A percentile compares a stretch with the other conserved stretches of the same genome.
phyloP scores from a whole-genome alignment of 2,113 vertebrate species.

The Gnathonemus longibarbis region DNA sequence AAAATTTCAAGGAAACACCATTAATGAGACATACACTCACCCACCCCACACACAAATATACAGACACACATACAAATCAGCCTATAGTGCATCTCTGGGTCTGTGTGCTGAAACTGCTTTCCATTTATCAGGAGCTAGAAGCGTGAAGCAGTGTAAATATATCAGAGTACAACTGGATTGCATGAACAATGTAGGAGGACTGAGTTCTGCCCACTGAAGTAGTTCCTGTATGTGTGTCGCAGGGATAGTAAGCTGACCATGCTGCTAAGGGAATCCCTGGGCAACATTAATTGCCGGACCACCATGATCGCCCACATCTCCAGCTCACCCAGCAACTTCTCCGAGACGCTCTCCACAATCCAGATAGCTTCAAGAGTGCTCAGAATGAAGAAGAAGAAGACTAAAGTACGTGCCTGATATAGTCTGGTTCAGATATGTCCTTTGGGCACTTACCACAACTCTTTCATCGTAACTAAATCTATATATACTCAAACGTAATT shows the following conservation, averaged over 20 bases:
- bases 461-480: neutral
- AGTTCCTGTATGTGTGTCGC: slow-evolving; percentile 38
- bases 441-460: neutral
- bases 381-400: slow-evolving; percentile 86
- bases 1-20: neutral
- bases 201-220: neutral
- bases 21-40: neutral
- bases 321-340: slow-evolving; percentile 64
- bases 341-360: slow-evolving; percentile 83
- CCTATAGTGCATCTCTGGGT: neutral
- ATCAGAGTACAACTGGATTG: neutral
- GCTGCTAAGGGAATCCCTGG: slow-evolving; percentile 86
- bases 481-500: neutral
- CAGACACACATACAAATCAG: neutral
- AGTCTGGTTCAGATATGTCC: neutral
- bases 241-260: slow-evolving; percentile 90
- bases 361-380: slow-evolving; percentile 83
- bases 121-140: neutral
- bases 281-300: slow-evolving; percentile 83
- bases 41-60: neutral
- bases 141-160: neutral
- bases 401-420: slow-evolving; percentile 67
- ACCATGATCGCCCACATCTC: slow-evolving; percentile 87
- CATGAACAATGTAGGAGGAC: neutral
- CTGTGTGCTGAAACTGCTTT: neutral